Evolutionary conservation across 2,888 invertebrate genomes (phyloP).

Genomic region (Gonocerus acuteangulatus): DNA sequence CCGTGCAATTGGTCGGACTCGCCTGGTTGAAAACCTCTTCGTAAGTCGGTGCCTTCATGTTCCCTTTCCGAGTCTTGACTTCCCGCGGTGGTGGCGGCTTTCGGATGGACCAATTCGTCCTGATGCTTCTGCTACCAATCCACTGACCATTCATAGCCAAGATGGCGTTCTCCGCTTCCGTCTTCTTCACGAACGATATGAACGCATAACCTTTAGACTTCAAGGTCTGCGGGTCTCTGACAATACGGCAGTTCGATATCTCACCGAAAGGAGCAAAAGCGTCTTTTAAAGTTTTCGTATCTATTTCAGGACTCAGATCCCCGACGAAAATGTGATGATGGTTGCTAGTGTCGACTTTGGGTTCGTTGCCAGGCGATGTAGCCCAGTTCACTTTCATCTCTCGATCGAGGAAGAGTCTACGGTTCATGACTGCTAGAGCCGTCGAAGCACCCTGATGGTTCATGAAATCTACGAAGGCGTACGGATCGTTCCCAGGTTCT

Average conservation of each 20-base stretch:
- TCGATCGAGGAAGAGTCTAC: conserved; percentile 90
- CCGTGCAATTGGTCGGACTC: conserved; percentile 95
- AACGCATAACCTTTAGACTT: conserved; percentile 99
- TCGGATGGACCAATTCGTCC: conserved; percentile 99
- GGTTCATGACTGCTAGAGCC: conserved; percentile 98
- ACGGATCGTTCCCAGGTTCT: conserved; percentile 96
- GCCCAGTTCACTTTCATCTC: conserved; percentile 99
- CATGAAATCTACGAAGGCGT: conserved; percentile 97
- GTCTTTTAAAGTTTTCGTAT: conserved; percentile 93
- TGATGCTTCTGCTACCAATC: conserved; percentile 94
- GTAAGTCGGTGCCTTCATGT: conserved; percentile 50
- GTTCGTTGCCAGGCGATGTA: conserved; percentile 94
- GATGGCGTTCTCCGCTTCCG: conserved; percentile 97
- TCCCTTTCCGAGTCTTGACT: conserved; percentile 49
- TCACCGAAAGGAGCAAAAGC: conserved; percentile 98
- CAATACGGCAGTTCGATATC: conserved; percentile 98
- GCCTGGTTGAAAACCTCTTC: conserved; percentile 92
- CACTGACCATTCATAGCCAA: conserved; percentile 99
- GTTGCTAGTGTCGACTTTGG: conserved; percentile 93
- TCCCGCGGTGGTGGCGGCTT: conserved; percentile 78
- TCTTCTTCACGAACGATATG: conserved; percentile 97
- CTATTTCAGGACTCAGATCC: conserved; percentile 97
- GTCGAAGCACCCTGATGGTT: conserved; percentile 93
- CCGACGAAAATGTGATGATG: conserved; percentile 99
- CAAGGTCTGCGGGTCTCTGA: conserved; percentile 95